A percentile compares a stretch with the other conserved stretches of the same genome.
These are phyloP conservation scores for Platyura marginata DNA, from an alignment of 1,140 invertebrate genomes.

Conservation along the genomic window DNA sequence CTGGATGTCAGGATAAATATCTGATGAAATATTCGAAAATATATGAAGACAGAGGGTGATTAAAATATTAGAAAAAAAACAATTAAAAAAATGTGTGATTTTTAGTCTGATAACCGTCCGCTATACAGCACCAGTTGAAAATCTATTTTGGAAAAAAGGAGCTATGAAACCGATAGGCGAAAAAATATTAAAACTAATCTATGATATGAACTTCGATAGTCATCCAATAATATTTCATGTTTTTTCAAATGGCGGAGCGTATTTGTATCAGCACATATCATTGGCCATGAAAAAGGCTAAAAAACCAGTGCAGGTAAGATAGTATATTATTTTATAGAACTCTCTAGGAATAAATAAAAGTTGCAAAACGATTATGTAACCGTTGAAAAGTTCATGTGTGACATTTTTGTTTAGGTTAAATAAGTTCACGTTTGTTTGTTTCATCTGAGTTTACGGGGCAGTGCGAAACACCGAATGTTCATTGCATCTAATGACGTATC, in stretches of 20 bases:
- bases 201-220: conserved; percentile 43
- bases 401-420: too few relatives aligned
- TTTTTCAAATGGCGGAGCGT: conserved; percentile 62
- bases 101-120: conserved; percentile 52
- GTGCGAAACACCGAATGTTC: too few relatives aligned
- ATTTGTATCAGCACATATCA: conserved; percentile 44
- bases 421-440: background rate
- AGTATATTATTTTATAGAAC: too few relatives aligned
- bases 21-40: conserved; percentile 59
- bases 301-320: conserved; percentile 27
- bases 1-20: conserved; percentile 56
- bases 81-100: conserved; percentile 7
- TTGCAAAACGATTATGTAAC: too few relatives aligned
- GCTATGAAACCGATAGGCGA: conserved; percentile 39
- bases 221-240: conserved; percentile 61
- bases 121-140: conserved; percentile 49
- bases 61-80: too few relatives aligned
- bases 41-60: conserved; percentile 53
- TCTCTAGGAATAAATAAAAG: too few relatives aligned
- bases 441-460: too few relatives aligned
- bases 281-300: conserved; percentile 30
- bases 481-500: too few relatives aligned
- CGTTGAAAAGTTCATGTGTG: too few relatives aligned
- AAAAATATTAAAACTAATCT: conserved; percentile 43
- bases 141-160: conserved; percentile 39